Conservation (phyloP, 2,888 invertebrate genomes). For the Malthinus seriepunctatus region DNA sequence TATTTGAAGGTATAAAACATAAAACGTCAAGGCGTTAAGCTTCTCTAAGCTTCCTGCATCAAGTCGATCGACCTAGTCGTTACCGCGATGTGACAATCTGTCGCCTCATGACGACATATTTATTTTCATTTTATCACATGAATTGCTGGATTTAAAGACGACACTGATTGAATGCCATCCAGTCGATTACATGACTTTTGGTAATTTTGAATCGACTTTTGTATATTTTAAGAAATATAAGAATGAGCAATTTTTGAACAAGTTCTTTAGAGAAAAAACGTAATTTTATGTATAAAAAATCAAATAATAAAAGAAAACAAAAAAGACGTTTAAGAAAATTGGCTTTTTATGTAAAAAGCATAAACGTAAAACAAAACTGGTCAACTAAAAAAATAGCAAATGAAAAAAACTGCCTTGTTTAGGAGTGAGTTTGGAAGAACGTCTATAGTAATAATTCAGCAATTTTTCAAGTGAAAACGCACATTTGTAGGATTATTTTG, state of each 20-base stretch:
- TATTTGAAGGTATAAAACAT: neutral
- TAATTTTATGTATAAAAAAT: constrained; percentile 2
- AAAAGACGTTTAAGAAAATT: constrained; percentile 5
- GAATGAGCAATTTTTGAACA: too few species aligned
- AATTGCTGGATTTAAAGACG: constrained; percentile 51
- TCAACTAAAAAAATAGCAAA: constrained; percentile 15
- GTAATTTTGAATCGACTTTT: constrained; percentile 11
- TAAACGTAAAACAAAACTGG: constrained; percentile 19
- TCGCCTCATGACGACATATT: constrained; percentile 45
- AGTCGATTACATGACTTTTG: constrained; percentile 46
- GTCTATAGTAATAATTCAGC: constrained; percentile 40
- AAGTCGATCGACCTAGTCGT: constrained; percentile 35
- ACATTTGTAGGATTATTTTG: constrained; percentile 48
- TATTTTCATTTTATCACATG: constrained; percentile 52
- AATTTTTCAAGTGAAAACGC: constrained; percentile 45
- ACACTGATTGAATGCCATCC: constrained; percentile 53
- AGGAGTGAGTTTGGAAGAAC: constrained; percentile 31
- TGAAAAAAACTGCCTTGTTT: constrained; percentile 20
- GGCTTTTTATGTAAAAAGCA: constrained; percentile 6
- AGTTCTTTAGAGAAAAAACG: too few species aligned
- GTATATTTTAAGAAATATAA: neutral
- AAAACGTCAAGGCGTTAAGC: constrained; percentile 14
- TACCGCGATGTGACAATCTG: constrained; percentile 47
- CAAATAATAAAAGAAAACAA: constrained; percentile 3
- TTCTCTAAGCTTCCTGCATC: constrained; percentile 20